These are phyloP conservation scores for Colinus virginianus DNA, from an alignment of 2,113 vertebrate species.

Conservation along the genomic window DNA sequence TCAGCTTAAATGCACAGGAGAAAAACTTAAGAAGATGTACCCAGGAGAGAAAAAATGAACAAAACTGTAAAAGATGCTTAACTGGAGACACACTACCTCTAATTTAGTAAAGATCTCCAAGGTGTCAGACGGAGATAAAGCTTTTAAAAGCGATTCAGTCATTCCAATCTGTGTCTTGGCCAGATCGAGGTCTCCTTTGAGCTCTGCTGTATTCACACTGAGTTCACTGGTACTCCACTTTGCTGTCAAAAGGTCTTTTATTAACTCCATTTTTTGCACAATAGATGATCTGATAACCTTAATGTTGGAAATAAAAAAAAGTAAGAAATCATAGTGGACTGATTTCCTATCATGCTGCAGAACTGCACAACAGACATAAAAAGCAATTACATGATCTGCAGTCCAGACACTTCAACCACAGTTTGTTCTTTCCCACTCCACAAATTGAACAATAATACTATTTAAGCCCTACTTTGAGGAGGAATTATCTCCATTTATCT, in stretches of 20 bases:
- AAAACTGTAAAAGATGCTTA: neutral
- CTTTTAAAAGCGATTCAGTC: conserved; percentile 81
- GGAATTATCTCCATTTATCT: neutral
- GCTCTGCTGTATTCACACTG: conserved; percentile 59
- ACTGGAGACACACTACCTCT: conserved; percentile 68
- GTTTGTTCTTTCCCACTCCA: neutral
- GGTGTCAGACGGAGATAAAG: conserved; percentile 80
- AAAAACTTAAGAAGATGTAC: neutral
- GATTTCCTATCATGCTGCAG: neutral
- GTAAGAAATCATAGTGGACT: neutral
- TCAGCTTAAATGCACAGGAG: neutral
- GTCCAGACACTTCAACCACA: neutral
- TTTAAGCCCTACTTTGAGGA: conserved; percentile 5
- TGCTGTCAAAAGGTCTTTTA: conserved; percentile 54
- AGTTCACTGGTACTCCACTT: neutral
- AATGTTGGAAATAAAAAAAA: conserved; percentile 38
- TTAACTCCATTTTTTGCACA: conserved; percentile 76
- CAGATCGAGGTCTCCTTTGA: conserved; percentile 77
- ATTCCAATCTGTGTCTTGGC: conserved; percentile 81
- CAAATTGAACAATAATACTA: neutral
- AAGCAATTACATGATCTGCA: neutral
- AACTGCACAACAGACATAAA: neutral
- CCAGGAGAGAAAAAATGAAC: neutral
- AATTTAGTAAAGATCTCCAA: conserved; percentile 83
- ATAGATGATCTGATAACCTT: conserved; percentile 82